phyloP scores from a whole-genome alignment of 2,888 invertebrate species.

The Nymphalis urticae region DNA sequence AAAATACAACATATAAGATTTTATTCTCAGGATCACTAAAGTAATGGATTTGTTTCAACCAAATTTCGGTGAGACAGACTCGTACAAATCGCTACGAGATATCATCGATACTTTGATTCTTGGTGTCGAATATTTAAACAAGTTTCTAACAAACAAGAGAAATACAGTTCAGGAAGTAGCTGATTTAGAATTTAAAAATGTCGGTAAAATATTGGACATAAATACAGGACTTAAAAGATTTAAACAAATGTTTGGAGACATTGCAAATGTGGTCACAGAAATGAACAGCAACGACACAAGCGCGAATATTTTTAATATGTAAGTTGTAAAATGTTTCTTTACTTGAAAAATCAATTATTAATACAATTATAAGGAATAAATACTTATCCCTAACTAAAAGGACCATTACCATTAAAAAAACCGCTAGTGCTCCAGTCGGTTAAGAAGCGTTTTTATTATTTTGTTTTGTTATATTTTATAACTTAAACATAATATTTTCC shows the following conservation, averaged over 20 bases:
- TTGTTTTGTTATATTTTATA: background rate
- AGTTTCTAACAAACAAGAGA: slow-evolving; percentile 49
- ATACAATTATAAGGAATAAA: too few relatives aligned
- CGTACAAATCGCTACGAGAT: slow-evolving; percentile 58
- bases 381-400: background rate
- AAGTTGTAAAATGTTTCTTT: slow-evolving; percentile 47
- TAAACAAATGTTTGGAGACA: slow-evolving; percentile 52
- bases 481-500: background rate
- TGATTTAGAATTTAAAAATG: slow-evolving; percentile 33
- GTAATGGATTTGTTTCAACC: slow-evolving; percentile 65
- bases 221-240: slow-evolving; percentile 36
- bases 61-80: slow-evolving; percentile 65
- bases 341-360: too few relatives aligned
- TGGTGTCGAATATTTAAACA: slow-evolving; percentile 59
- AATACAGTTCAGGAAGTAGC: slow-evolving; percentile 37
- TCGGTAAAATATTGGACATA: slow-evolving; percentile 40
- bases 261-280: slow-evolving; percentile 48
- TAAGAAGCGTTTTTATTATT: background rate
- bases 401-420: background rate
- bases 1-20: background rate
- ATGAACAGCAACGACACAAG: slow-evolving; percentile 43
- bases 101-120: slow-evolving; percentile 53
- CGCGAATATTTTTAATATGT: slow-evolving; percentile 64
- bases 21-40: slow-evolving; percentile 61
- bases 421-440: background rate